Evolutionary conservation across 2,113 vertebrate genomes (phyloP), one percentile per base, ranked within the genome.

Genomic region (Cynocephalus volans): DNA sequence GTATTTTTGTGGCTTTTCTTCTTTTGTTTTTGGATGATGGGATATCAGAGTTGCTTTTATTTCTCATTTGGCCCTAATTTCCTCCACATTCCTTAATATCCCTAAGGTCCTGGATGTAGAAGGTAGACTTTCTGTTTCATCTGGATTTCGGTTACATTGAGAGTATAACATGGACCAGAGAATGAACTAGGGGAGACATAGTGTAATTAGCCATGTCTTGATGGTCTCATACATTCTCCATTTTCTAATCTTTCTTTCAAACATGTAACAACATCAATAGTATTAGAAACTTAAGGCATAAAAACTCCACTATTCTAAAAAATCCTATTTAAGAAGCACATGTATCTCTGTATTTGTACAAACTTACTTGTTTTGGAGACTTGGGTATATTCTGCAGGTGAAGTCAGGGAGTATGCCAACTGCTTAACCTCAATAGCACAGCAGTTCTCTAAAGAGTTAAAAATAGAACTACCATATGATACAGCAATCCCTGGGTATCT

Each of bases 341-440:
- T 26, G 69, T 2, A 70, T 50, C 19, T 45, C 33, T 91, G 50
- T n/a, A 58, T 50, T 84, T 86, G 21, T 54, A 82, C 4, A 13
- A 92, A 70, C 12, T 88, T 73, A 60, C 19, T 60, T 92, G 31
- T 75, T 88, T 85, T 70, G n/a, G 77, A 26, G 28, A 85, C 72
- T 24, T 65, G 14, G 11, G 31, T 23, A 33, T 90, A 80, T 26
- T 80, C 18, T 1, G 65, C 12, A 80, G 54, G 31, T 24, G 28
- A 58, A 79, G 70, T 48, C 5, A 36, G n/a, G 12, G 23, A 31
- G 9, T 18, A 50, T 14, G n/a, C 31, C 86, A 93, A 79, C 52
- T 45, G 50, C 17, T 64, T 67, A 56, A 56, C 31, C n/a, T 76
- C 50, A 83, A 19, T 18, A 76, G 24, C 15, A 82, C 0, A 82